Base-by-base conservation (phyloP, 2,797 vertebrate species). In the Coregonus suidteri region DNA sequence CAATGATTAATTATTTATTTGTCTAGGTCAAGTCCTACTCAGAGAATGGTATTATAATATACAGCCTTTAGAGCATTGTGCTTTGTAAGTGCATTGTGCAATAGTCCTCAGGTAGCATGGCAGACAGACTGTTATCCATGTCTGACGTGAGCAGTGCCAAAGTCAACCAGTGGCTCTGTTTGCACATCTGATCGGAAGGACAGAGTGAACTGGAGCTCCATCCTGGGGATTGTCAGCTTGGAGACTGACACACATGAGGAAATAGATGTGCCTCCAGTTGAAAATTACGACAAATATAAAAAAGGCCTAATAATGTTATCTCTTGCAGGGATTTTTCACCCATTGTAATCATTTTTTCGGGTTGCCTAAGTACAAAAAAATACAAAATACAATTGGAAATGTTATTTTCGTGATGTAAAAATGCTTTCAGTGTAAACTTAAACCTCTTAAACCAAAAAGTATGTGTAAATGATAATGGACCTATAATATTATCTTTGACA, bases 131-230 rank as follows among this genome's bases (percentile, higher is more conserved):
- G 72, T 77, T 91, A 88, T 84, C 86, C 90, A 86, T 77, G 64
- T 84, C 81, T 87, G 83, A 86, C 64, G 35, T 85, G 87, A 65
- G 62, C 62, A 88, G 82, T 86, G 81, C 90, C 87, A 54, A 31
- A 30, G 13, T 74, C 71, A 88, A 86, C 87, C 83, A 77, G 82
- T 90, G 65, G 73, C 84, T 73, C 77, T 81, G 69, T 75, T 73
- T 75, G 82, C 85, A 73, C 25, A 59, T 90, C 75, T 84, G 87
- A 62, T 52, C 25, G 64, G 64, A 73, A 85, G 85, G 78, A 86
- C 85, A 79, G 66, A n/a, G 74, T 81, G 79, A 86, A 85, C 84
- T 78, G 51, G 79, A 82, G 78, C 79, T 84, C 64, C 73, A 77
- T 78, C 78, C 82, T 77, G 3, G 1, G 51, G 75, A 84, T 81